Evolutionary conservation across 2,113 vertebrate genomes (phyloP).

Genomic region (Daubentonia madagascariensis): DNA sequence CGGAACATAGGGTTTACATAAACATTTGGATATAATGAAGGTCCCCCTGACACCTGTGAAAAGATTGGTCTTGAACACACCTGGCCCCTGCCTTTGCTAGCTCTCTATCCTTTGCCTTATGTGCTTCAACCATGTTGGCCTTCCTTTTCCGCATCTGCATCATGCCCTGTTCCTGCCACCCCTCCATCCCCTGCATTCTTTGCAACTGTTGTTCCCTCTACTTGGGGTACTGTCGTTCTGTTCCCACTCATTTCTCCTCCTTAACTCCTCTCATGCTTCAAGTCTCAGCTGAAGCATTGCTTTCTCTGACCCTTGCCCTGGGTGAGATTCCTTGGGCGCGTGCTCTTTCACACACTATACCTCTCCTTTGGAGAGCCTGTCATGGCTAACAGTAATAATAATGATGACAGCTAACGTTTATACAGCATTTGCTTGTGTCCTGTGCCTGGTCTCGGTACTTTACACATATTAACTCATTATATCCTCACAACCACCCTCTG

Average conservation of each 20-base stretch:
- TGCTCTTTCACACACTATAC: rapidly evolving
- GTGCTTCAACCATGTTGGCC: too few species aligned
- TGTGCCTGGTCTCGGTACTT: background rate
- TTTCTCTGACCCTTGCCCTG: background rate
- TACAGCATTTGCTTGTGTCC: rapidly evolving
- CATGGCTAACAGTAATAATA: too few species aligned
- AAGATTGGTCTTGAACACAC: background rate
- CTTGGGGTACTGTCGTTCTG: background rate
- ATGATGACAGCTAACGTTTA: background rate
- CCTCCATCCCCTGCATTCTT: too few species aligned
- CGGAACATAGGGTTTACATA: background rate
- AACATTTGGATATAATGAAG: background rate
- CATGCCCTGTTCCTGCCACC: too few species aligned
- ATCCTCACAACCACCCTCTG: background rate
- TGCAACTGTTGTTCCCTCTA: background rate
- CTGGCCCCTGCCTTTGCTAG: background rate
- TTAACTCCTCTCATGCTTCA: too few species aligned
- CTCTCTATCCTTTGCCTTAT: too few species aligned
- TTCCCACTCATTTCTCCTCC: background rate
- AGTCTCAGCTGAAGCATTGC: background rate
- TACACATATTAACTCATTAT: background rate
- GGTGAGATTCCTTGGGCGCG: background rate
- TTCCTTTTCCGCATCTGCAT: background rate
- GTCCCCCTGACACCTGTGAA: background rate
- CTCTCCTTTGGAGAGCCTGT: background rate